These are phyloP conservation scores for Nestor notabilis DNA, from an alignment of 2,113 vertebrate species.

Conservation along the genomic window DNA sequence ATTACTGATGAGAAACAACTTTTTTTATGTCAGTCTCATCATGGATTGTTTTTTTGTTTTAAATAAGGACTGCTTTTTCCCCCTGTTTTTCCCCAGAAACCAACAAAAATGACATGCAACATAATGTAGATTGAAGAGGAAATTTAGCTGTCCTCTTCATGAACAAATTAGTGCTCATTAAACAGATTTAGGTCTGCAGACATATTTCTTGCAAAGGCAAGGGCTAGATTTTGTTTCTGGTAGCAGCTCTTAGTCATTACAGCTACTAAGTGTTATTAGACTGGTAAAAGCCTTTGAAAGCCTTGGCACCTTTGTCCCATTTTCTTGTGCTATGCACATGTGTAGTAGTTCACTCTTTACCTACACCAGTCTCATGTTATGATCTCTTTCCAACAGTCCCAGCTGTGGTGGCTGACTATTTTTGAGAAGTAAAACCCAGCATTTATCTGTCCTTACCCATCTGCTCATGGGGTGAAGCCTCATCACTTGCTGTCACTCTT, in stretches of 20 bases:
- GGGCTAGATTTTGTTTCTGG: not conserved
- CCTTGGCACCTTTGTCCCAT: not conserved
- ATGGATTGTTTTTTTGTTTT: not conserved
- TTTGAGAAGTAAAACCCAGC: not conserved
- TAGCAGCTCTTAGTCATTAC: not conserved
- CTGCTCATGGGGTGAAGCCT: not conserved
- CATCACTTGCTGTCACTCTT: accelerated
- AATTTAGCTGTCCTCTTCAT: not conserved
- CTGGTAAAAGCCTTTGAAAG: not conserved
- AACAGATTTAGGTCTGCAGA: not conserved
- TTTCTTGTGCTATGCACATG: accelerated
- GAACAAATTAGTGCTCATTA: slow-evolving; percentile 14
- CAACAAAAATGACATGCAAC: not conserved
- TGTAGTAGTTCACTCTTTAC: not conserved
- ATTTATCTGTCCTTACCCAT: not conserved
- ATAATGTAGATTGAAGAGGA: slow-evolving; percentile 1
- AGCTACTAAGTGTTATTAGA: not conserved
- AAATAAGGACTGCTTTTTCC: not conserved
- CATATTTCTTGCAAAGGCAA: not conserved
- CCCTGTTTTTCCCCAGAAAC: not conserved
- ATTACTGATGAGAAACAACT: slow-evolving; percentile 51
- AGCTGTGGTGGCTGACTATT: not conserved
- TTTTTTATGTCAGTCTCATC: not conserved
- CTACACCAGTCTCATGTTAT: not conserved
- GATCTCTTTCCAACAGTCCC: not conserved